Conservation (phyloP, 1,140 invertebrate genomes). For the Laodelphax striatellus region DNA sequence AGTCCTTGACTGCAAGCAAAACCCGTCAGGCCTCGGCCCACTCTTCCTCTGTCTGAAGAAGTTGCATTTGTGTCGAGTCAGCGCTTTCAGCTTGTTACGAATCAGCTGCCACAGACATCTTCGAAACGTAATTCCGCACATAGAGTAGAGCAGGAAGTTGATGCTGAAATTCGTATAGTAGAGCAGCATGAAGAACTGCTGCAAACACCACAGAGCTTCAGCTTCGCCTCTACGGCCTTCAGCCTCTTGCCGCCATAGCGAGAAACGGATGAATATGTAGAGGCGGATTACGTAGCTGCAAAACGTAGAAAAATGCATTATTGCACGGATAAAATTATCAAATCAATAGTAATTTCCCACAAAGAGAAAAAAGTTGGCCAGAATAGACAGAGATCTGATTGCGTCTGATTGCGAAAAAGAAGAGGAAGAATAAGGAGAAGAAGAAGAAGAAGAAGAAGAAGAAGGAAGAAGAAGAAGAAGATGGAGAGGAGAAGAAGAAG, state of each 20-base stretch:
- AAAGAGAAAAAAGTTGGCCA: no score
- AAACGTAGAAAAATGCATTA: neutral
- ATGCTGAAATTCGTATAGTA: slow-evolving; percentile 49
- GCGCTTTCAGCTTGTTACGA: slow-evolving; percentile 32
- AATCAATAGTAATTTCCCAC: no score
- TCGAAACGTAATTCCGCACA: slow-evolving; percentile 43
- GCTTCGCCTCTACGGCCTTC: slow-evolving; percentile 26
- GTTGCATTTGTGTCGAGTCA: slow-evolving; percentile 32
- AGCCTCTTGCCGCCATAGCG: slow-evolving; percentile 28
- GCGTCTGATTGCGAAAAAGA: no score
- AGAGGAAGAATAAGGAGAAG: no score
- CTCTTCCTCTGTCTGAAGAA: slow-evolving; percentile 13
- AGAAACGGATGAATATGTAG: slow-evolving; percentile 38
- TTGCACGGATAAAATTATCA: no score
- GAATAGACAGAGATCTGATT: no score
- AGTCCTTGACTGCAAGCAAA: no score
- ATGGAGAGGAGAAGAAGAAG: no score
- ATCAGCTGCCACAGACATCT: slow-evolving; percentile 39
- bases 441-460: no score
- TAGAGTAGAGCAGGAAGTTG: slow-evolving; percentile 43
- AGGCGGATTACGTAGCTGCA: slow-evolving; percentile 42
- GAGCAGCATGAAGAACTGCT: slow-evolving; percentile 44
- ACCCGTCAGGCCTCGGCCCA: no score
- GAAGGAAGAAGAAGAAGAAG: no score
- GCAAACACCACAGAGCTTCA: slow-evolving; percentile 37